Percentiles rank a stretch among this genome's conserved stretches.
These are phyloP conservation scores for Alectoris magna DNA, from an alignment of 2,797 vertebrate species.

Conservation along the genomic window DNA sequence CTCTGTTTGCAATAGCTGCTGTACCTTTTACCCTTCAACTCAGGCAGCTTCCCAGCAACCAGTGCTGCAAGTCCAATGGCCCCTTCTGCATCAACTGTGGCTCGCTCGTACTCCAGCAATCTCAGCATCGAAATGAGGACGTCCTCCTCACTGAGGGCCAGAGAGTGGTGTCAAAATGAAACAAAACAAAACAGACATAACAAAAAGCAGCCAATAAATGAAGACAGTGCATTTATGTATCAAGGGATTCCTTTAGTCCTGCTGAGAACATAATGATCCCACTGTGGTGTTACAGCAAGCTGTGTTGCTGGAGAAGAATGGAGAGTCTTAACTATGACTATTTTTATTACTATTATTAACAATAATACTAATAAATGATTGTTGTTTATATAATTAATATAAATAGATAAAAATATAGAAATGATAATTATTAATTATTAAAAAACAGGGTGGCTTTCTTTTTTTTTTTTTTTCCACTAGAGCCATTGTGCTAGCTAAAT, in stretches of 20 bases:
- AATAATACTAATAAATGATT: neutral
- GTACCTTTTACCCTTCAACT: conserved; percentile 91
- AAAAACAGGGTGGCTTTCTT: neutral
- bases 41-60: conserved; percentile 85
- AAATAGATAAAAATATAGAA: neutral
- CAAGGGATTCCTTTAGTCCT: neutral
- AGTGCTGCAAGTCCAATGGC: conserved; percentile 90
- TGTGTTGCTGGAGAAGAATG: neutral
- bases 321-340: neutral
- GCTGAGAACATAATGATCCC: neutral
- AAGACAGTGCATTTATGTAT: neutral
- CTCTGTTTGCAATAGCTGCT: neutral
- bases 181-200: neutral
- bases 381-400: neutral
- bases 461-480: neutral
- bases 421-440: neutral
- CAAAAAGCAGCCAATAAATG: neutral
- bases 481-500: neutral
- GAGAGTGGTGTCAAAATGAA: neutral
- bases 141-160: conserved; percentile 80
- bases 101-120: conserved; percentile 89
- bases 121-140: conserved; percentile 89
- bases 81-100: conserved; percentile 88
- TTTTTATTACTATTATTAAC: neutral
- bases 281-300: neutral